Evolutionary conservation across 1,140 invertebrate species (phyloP), one percentile per base, ranked within the genome.

Genomic region (Ectropis grisescens): DNA sequence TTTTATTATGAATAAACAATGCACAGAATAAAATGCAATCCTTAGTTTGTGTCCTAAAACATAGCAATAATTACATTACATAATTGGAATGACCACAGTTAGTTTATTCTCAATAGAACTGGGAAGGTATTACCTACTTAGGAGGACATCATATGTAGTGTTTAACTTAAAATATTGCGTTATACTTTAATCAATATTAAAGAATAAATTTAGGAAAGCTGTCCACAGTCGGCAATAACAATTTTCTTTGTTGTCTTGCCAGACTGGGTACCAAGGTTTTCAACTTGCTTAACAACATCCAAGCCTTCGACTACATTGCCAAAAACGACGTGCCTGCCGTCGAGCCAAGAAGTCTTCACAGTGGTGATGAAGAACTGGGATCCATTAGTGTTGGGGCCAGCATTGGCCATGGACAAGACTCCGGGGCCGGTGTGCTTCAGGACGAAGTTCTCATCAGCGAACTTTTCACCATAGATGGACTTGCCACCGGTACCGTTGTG

Each of bases 301-400:
- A 97, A 89, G 22, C 96, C 96, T 59, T 97, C 95, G 11, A 93
- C 86, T 24, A 98, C 94, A 44, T 88, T 80, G 11, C 96, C 96
- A 69, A 98, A 98, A 3, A 74, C 93, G 92, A 58, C 93, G 92
- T 80, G 97, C 94, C 43, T n/a, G n/a, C n/a, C n/a, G n/a, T n/a
- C n/a, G n/a, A n/a, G n/a, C n/a, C n/a, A n/a, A n/a, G n/a, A n/a
- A n/a, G 96, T 98, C 72, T 95, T 96, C 11, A 16, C 84, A 27
- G 90, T 91, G 37, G 87, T 90, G 32, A 92, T 80, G 75, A 93
- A 92, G 71, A 98, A 98, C 78, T 98, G 96, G 32, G 94, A 96
- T 25, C 95, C 95, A 71, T 98, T 98, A 48, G 95, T 93, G 93
- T 64, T 92, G 91, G 86, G 80, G 7, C 90, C 90, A 47, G 88